Conservation (phyloP, 2,113 vertebrate genomes). For the Cyprinodon variegatus region DNA sequence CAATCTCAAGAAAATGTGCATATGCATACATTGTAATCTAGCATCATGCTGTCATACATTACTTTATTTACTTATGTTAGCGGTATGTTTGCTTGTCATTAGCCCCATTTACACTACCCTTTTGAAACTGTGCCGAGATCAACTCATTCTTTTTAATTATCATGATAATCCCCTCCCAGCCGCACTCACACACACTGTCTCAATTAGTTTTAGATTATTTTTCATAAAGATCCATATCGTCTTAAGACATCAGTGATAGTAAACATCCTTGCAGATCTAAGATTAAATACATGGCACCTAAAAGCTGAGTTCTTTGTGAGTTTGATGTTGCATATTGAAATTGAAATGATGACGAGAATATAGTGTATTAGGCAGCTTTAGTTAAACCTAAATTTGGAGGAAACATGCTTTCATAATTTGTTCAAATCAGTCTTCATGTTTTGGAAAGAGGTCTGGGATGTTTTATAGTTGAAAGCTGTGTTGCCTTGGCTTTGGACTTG, state of each 20-base stretch:
- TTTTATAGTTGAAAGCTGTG: conserved; percentile 29
- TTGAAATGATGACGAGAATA: not conserved
- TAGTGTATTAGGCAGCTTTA: not conserved
- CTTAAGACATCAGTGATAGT: too few relatives aligned
- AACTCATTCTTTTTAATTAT: not conserved
- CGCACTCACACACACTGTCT: too few relatives aligned
- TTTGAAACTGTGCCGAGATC: too few relatives aligned
- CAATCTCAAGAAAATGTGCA: too few relatives aligned
- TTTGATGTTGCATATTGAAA: not conserved
- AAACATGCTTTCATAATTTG: conserved; percentile 4
- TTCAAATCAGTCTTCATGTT: conserved; percentile 15
- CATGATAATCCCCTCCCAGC: not conserved
- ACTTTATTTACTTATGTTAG: too few relatives aligned
- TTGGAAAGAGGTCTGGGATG: conserved; percentile 32
- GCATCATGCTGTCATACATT: too few relatives aligned
- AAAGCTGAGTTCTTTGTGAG: not conserved
- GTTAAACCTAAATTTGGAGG: conserved; percentile 13
- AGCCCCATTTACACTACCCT: too few relatives aligned
- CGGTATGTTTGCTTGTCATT: too few relatives aligned
- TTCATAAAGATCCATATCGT: too few relatives aligned
- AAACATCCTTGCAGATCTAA: too few relatives aligned
- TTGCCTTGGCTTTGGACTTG: conserved; percentile 44
- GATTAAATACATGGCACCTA: not conserved
- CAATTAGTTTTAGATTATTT: too few relatives aligned
- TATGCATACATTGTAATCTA: too few relatives aligned